phyloP scores from a whole-genome alignment of 1,140 invertebrate species.

The Papilio glaucus region DNA sequence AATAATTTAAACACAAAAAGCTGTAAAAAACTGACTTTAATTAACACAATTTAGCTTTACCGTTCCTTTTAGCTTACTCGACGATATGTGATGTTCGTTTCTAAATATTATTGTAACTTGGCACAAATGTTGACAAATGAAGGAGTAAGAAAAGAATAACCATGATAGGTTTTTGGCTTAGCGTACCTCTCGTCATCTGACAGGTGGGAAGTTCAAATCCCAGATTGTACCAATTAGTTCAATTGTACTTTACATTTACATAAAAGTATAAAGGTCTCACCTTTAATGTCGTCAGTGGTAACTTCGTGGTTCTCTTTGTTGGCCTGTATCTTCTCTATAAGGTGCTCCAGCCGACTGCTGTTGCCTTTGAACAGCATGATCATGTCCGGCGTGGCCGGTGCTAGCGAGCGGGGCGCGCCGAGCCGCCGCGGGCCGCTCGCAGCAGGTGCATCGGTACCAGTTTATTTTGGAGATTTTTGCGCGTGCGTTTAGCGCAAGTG shows the following conservation, averaged over 20 bases:
- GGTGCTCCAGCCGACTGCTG: conserved; percentile 90
- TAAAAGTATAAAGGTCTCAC: conserved; percentile 54
- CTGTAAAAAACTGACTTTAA: neutral
- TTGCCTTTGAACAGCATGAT: conserved; percentile 92
- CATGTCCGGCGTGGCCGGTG: conserved; percentile 61
- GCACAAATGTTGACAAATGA: neutral
- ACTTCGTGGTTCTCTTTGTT: conserved; percentile 87
- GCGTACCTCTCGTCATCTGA: neutral
- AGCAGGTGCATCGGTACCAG: conserved; percentile 79
- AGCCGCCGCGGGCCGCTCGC: conserved; percentile 49
- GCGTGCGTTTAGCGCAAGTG: conserved; percentile 67
- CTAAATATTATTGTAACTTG: neutral
- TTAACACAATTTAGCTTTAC: neutral
- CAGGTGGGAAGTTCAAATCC: neutral
- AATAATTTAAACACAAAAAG: neutral
- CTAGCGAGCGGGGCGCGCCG: conserved; percentile 39
- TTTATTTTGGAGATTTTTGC: conserved; percentile 77
- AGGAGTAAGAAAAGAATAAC: neutral
- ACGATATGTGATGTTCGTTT: neutral
- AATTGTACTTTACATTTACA: neutral
- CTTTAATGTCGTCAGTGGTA: conserved; percentile 83
- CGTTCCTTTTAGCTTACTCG: too few species aligned
- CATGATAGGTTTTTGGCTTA: neutral
- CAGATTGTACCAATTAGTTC: neutral
- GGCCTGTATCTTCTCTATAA: conserved; percentile 93